Evolutionary conservation across 2,797 vertebrate genomes (phyloP).

Genomic region (Sphenodon punctatus): DNA sequence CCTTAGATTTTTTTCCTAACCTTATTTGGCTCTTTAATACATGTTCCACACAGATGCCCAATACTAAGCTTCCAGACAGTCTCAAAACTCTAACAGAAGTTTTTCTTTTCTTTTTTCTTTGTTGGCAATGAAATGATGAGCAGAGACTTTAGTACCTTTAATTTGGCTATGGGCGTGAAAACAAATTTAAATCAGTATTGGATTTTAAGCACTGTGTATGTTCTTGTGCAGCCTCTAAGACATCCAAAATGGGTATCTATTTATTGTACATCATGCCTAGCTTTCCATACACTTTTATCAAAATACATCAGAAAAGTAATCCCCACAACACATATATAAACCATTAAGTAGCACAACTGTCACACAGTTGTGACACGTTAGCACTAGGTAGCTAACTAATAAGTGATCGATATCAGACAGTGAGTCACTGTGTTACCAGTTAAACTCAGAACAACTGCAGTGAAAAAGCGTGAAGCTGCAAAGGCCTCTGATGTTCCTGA

Average conservation of each 20-base stretch:
- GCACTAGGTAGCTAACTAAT: neutral
- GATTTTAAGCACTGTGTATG: neutral
- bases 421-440: neutral
- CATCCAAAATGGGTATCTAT: too few species aligned
- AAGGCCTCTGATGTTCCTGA: neutral
- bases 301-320: neutral
- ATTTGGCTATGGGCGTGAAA: neutral
- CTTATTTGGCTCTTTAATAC: neutral
- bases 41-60: neutral
- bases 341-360: too few species aligned
- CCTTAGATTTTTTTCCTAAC: neutral
- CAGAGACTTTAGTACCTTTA: neutral
- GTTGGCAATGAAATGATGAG: neutral
- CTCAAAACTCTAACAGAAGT: neutral
- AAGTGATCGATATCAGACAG: neutral
- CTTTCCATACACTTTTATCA: too few species aligned
- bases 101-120: neutral
- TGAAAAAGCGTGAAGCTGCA: neutral
- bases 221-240: neutral
- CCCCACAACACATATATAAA: neutral
- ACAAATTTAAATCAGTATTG: neutral
- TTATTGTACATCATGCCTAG: too few species aligned
- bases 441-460: too few species aligned
- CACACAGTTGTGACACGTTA: too few species aligned
- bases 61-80: neutral